Conservation (phyloP, 2,797 vertebrate species). For the Pangasius krempfi region DNA sequence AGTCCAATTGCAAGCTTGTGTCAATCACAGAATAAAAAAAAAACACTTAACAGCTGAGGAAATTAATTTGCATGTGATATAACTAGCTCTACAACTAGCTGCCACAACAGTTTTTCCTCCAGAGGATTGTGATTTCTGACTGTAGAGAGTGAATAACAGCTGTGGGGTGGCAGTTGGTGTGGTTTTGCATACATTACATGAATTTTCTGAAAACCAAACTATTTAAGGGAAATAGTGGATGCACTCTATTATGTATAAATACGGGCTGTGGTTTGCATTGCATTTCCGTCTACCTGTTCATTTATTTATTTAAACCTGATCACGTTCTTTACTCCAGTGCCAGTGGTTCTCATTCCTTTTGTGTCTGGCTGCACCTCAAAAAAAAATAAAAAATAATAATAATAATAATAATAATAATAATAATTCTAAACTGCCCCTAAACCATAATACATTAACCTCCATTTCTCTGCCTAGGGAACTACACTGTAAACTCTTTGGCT, state of each 20-base stretch:
- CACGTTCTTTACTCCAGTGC: background rate
- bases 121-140: background rate
- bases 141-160: background rate
- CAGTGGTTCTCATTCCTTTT: background rate
- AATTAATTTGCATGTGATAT: background rate
- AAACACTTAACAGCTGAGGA: background rate
- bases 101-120: background rate
- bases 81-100: background rate
- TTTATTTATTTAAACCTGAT: background rate
- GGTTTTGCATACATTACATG: constrained; percentile 9
- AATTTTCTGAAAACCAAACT: background rate
- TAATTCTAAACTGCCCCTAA: background rate
- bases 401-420: no score
- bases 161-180: background rate
- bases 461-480: background rate
- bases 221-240: background rate
- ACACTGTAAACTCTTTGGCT: background rate
- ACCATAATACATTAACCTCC: background rate
- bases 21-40: background rate
- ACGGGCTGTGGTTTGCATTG: background rate
- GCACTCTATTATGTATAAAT: background rate
- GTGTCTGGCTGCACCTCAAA: background rate
- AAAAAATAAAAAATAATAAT: no score
- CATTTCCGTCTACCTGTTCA: background rate
- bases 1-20: background rate